Conservation (phyloP, 1,140 invertebrate species). For the Neotoxoptera formosana region DNA sequence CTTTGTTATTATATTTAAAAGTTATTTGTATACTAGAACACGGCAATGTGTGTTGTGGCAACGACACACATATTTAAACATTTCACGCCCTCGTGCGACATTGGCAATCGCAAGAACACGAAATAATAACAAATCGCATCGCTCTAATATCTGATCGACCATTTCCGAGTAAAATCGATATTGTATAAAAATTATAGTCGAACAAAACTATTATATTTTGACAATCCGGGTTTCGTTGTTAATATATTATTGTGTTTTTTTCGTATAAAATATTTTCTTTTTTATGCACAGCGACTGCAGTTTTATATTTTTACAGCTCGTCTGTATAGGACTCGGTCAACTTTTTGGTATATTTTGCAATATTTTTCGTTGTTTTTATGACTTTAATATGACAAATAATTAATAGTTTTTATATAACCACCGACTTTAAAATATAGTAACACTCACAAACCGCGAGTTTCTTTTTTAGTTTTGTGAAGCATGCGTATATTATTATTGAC, state of each 20-base stretch:
- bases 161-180: no score
- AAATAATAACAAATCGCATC: no score
- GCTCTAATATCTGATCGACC: no score
- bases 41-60: neutral
- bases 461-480: neutral
- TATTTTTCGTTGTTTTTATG: neutral
- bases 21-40: no score
- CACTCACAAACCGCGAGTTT: neutral
- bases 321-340: neutral
- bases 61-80: neutral
- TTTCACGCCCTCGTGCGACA: neutral
- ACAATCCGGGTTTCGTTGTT: neutral
- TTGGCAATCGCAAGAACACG: no score
- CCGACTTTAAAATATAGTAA: no score
- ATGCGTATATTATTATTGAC: no score
- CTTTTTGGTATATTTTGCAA: neutral
- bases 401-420: neutral
- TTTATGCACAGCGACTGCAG: no score
- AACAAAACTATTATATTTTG: no score
- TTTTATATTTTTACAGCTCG: neutral
- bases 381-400: neutral
- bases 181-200: no score
- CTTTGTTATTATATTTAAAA: no score
- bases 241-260: neutral
- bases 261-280: neutral